phyloP scores from a whole-genome alignment of 2,113 vertebrate species.

The Misgurnus anguillicaudatus region DNA sequence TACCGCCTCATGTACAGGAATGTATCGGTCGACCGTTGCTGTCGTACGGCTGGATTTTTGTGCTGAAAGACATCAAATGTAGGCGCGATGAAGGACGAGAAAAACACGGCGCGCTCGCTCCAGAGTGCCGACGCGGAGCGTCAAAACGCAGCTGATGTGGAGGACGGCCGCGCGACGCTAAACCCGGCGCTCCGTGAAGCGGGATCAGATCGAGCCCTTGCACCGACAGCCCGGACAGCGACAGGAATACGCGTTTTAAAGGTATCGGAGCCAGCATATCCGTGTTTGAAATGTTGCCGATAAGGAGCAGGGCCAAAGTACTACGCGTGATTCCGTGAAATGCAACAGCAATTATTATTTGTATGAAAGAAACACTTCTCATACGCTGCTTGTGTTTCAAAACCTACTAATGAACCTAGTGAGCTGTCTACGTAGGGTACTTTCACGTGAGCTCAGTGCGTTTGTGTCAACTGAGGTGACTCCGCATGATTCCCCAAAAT shows the following conservation, averaged over 20 bases:
- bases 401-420: background rate
- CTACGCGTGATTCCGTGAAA: conserved; percentile 53
- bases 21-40: conserved; percentile 51
- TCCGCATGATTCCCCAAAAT: background rate
- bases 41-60: conserved; percentile 35
- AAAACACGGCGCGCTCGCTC: conserved; percentile 54
- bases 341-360: conserved; percentile 32
- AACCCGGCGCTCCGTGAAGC: conserved; percentile 66
- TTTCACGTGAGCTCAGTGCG: background rate
- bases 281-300: conserved; percentile 37
- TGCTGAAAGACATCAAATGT: conserved; percentile 46
- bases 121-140: conserved; percentile 57
- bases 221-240: conserved; percentile 63
- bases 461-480: background rate
- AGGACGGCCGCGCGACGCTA: conserved; percentile 70
- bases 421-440: background rate
- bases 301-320: conserved; percentile 55
- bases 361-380: conserved; percentile 9
- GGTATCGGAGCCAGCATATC: conserved; percentile 59
- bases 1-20: conserved; percentile 65
- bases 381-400: background rate
- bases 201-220: conserved; percentile 64
- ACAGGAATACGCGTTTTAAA: conserved; percentile 79
- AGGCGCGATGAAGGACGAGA: conserved; percentile 73
- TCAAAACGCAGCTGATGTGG: conserved; percentile 66